Evolutionary conservation across 2,113 vertebrate species (phyloP).

Genomic region (Stomatorhinus ivindoensis): DNA sequence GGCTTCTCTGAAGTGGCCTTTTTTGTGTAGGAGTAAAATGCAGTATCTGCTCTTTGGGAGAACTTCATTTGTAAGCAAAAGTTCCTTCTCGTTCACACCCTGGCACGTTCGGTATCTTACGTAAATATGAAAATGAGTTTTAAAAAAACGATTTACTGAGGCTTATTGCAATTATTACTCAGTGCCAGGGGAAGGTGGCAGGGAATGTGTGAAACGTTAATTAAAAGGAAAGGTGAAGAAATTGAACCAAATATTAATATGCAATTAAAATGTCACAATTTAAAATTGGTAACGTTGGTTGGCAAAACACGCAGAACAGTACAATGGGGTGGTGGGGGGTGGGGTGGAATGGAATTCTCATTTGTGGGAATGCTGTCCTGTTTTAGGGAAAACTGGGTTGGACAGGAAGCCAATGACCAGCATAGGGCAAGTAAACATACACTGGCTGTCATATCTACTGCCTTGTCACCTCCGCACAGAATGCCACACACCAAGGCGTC

Average conservation of each 20-base stretch:
- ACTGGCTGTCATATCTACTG: neutral
- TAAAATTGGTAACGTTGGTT: neutral
- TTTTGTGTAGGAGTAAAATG: neutral
- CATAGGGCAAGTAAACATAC: neutral
- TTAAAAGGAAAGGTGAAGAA: neutral
- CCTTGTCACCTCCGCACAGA: neutral
- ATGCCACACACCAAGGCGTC: neutral
- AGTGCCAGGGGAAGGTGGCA: neutral
- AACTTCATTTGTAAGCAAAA: neutral
- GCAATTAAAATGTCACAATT: neutral
- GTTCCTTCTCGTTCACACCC: neutral
- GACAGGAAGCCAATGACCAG: neutral
- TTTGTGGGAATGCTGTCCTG: neutral
- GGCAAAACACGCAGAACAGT: neutral
- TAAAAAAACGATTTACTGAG: neutral
- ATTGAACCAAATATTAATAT: neutral
- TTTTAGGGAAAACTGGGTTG: neutral
- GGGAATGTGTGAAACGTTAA: neutral
- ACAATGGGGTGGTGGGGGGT: neutral
- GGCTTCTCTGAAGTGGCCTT: neutral
- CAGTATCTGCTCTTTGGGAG: neutral
- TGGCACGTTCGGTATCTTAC: neutral
- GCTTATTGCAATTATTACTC: neutral
- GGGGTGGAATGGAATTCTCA: neutral
- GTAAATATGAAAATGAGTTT: neutral